Conservation (phyloP, 2,888 invertebrate species). For the Eristalis pertinax region DNA sequence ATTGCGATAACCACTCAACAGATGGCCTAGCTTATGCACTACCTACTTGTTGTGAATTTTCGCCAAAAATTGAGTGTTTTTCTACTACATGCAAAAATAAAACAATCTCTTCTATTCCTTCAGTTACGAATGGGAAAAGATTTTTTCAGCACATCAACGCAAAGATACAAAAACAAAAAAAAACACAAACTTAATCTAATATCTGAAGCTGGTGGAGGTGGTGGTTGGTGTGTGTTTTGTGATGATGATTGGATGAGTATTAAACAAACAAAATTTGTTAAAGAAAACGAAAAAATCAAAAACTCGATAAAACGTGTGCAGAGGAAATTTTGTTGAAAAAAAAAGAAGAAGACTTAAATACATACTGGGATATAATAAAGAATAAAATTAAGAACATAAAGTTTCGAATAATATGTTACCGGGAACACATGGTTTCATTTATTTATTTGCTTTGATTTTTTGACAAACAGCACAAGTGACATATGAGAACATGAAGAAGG, state of each 20-base stretch:
- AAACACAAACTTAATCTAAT: slow-evolving; percentile 16
- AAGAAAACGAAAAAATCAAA: slow-evolving; percentile 6
- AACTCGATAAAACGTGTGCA: slow-evolving; percentile 44
- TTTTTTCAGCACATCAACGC: background rate
- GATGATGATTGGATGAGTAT: slow-evolving; percentile 46
- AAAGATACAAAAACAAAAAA: too few species aligned
- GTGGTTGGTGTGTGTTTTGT: slow-evolving; percentile 6
- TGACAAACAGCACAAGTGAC: slow-evolving; percentile 22
- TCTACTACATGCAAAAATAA: slow-evolving; percentile 46
- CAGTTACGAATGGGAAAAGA: background rate
- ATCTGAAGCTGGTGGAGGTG: slow-evolving; percentile 37
- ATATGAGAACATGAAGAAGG: slow-evolving; percentile 3
- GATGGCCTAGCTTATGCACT: background rate
- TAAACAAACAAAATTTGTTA: slow-evolving; percentile 26
- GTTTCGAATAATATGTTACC: slow-evolving; percentile 25
- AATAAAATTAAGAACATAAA: slow-evolving; percentile 15
- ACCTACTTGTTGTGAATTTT: background rate
- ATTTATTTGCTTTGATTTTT: slow-evolving; percentile 11
- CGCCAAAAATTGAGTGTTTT: background rate
- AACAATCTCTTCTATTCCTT: too few species aligned
- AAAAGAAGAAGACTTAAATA: slow-evolving; percentile 42
- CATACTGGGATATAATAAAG: slow-evolving; percentile 73
- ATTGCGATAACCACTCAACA: background rate
- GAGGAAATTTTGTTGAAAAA: background rate
- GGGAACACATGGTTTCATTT: slow-evolving; percentile 28